phyloP scores from a whole-genome alignment of 2,797 vertebrate genomes.

The Acanthurus tractus region DNA sequence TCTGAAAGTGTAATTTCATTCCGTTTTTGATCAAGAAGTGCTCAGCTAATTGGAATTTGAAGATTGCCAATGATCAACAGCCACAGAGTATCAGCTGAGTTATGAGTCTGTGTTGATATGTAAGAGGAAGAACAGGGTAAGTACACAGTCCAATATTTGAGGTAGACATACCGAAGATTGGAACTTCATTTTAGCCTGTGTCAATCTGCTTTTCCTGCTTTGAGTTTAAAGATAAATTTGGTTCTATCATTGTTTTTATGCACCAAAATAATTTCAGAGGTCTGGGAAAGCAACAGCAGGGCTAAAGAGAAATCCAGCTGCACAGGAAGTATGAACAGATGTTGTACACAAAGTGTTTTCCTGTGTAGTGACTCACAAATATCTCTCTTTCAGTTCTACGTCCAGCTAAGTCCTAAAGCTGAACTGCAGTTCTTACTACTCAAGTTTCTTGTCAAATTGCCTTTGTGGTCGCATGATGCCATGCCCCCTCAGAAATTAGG shows the following conservation, averaged over 20 bases:
- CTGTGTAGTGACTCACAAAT: no score
- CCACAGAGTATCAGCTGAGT: constrained; percentile 1
- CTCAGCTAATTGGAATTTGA: neutral
- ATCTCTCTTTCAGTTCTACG: no score
- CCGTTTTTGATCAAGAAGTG: constrained; percentile 7
- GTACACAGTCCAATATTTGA: neutral
- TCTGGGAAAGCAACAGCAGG: neutral
- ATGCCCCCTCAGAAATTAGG: no score
- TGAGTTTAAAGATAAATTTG: neutral
- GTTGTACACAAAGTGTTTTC: neutral
- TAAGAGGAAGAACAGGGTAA: neutral
- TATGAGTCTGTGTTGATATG: constrained; percentile 2
- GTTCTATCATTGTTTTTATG: neutral
- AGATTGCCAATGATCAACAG: constrained; percentile 11
- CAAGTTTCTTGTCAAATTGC: no score
- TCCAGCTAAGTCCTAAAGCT: no score
- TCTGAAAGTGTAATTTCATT: constrained; percentile 3
- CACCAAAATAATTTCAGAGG: neutral
- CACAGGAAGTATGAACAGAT: neutral
- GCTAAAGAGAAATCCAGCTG: neutral
- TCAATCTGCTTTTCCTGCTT: neutral
- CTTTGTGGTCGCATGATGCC: no score
- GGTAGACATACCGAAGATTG: neutral
- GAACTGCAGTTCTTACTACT: no score
- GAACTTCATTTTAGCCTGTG: neutral